A percentile compares a stretch with the other conserved stretches of the same genome.
Conservation (phyloP, 2,797 vertebrate genomes). For the Lacerta bilineata region DNA sequence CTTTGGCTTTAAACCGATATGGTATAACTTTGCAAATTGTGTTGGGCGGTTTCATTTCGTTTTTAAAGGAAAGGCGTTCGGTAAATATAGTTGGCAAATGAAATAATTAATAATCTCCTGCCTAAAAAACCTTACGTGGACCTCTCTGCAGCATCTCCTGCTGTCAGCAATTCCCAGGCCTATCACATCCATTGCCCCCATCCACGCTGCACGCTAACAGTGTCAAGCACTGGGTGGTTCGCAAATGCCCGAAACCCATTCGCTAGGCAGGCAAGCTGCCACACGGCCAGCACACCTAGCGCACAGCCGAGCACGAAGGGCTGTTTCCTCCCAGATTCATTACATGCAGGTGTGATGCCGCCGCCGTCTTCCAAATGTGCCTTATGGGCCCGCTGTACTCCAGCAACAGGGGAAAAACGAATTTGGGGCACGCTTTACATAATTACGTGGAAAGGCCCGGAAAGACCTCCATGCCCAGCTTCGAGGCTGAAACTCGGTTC, state of each 20-base stretch:
- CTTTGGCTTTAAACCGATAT: no score
- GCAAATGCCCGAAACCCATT: background rate
- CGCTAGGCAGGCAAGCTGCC: background rate
- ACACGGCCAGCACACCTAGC: background rate
- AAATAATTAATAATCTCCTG: background rate
- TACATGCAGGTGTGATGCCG: constrained; percentile 1
- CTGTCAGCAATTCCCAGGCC: background rate
- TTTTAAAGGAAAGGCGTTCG: background rate
- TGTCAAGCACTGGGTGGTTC: background rate
- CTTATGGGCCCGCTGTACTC: background rate
- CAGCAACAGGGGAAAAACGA: background rate
- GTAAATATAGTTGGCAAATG: background rate
- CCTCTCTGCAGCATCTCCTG: background rate
- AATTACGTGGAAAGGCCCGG: constrained; percentile 23
- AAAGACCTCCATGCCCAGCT: constrained; percentile 21
- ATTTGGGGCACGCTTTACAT: constrained; percentile 45
- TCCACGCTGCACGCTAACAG: background rate
- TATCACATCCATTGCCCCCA: background rate
- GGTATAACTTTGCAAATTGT: background rate
- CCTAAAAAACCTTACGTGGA: background rate
- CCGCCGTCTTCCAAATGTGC: constrained; percentile 8
- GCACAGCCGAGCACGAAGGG: background rate
- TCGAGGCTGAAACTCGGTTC: constrained; percentile 26
- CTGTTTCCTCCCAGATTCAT: constrained; percentile 17
- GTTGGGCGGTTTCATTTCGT: background rate